phyloP scores from a whole-genome alignment of 2,113 vertebrate species.

The Cyprinodon brontotheroides region DNA sequence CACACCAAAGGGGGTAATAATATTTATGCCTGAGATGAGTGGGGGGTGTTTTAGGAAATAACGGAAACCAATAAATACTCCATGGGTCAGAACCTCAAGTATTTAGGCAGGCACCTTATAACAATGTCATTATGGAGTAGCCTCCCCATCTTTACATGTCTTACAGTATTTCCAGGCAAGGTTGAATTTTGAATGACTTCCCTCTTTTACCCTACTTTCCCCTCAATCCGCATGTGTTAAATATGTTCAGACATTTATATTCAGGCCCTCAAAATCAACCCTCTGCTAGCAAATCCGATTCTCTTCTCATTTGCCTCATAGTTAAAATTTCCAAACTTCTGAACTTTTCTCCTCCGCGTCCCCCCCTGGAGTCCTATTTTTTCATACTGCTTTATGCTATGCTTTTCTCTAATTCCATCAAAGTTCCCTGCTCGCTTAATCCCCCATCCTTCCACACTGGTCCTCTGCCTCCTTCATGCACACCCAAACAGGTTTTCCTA shows the following conservation, averaged over 20 bases:
- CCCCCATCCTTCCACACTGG: conserved; percentile 29
- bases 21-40: not conserved
- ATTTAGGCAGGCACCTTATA: conserved; percentile 42
- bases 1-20: no score
- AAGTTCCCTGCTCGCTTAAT: conserved; percentile 25
- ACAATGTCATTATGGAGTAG: conserved; percentile 23
- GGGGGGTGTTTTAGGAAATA: not conserved
- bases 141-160: conserved; percentile 58
- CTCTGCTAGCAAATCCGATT: conserved; percentile 28
- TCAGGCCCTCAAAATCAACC: conserved; percentile 17
- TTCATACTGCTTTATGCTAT: conserved; percentile 19
- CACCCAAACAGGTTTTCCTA: not conserved
- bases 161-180: conserved; percentile 47
- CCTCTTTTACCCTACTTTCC: conserved; percentile 14
- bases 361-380: conserved; percentile 19
- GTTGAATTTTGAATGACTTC: conserved; percentile 36
- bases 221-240: conserved; percentile 18
- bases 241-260: conserved; percentile 32
- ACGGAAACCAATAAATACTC: not conserved
- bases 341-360: conserved; percentile 34
- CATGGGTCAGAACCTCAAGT: conserved; percentile 18
- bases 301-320: conserved; percentile 8
- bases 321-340: conserved; percentile 36
- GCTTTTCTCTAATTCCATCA: conserved; percentile 38
- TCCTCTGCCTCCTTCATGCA: conserved; percentile 12